phyloP scores from a whole-genome alignment of 2,888 invertebrate genomes.

The Troides helena region DNA sequence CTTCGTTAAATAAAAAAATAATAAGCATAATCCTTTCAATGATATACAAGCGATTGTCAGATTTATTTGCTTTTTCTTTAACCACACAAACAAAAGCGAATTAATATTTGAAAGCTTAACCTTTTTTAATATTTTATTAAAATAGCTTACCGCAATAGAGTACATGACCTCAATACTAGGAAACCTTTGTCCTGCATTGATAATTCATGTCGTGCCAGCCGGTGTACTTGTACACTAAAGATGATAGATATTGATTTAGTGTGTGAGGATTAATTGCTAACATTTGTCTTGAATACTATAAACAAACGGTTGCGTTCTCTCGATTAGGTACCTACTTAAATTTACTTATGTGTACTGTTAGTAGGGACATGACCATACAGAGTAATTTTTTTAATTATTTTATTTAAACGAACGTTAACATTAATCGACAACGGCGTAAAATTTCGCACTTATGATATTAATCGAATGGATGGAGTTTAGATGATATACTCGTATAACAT shows the following conservation, averaged over 20 bases:
- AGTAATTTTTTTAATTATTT: no score
- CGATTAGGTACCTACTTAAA: not conserved
- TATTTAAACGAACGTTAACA: no score
- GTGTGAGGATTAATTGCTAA: constrained; percentile 22
- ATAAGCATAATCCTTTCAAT: no score
- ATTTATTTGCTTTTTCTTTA: not conserved
- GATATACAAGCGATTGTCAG: no score
- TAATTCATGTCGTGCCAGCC: constrained; percentile 21
- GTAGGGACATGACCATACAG: no score
- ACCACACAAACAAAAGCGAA: not conserved
- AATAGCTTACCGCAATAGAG: not conserved
- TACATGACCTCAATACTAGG: constrained; percentile 13
- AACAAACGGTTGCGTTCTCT: constrained; percentile 17
- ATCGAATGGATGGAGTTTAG: no score
- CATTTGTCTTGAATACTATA: constrained; percentile 24
- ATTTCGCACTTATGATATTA: no score
- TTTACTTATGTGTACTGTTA: not conserved
- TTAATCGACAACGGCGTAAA: no score
- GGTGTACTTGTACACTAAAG: constrained; percentile 12
- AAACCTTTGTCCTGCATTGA: constrained; percentile 25
- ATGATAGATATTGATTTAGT: constrained; percentile 27
- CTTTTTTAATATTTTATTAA: not conserved
- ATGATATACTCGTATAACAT: no score
- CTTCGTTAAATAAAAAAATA: no score
- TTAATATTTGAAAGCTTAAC: not conserved